Evolutionary conservation across 2,888 invertebrate species (phyloP), one percentile per base, ranked within the genome.

Genomic region (Bellardia pandia): DNA sequence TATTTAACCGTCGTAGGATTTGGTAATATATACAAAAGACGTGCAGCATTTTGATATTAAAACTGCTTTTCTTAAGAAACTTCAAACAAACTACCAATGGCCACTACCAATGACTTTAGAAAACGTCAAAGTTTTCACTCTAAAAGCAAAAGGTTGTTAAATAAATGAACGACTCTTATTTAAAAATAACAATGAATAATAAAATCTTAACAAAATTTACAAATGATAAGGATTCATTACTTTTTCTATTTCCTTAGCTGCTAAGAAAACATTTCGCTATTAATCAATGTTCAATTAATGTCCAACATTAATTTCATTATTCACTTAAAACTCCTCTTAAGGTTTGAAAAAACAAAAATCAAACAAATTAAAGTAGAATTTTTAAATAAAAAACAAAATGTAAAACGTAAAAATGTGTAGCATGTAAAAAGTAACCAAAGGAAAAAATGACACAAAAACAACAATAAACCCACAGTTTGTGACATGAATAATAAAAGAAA

Each of bases 281-380:
- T 72, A 60, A 62, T 56, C 51, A 64, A 42, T n/a, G 30, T 80
- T 30, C 16, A 72, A 53, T 69, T 42, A 80, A 53, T 42, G 71
- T 16, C 33, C 8, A 48, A 16, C 74, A 66, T 66, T 74, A 64
- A 48, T 74, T 53, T 42, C 2, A 30, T 48, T 8, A 51, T 51
- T 48, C 40, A 14, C 23, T 60, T 23, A 60, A 58, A 58, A 56
- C 16, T 6, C 2, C 23, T 56, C 14, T 56, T 13, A 74, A 69
- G 76, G 42, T 69, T 71, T 76, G 45, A 48, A 16, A 42, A 14
- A 42, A 42, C 1, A 45, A 45, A 11, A 42, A 42, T 4, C 16
- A 56, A 64, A 45, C 8, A 76, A 33, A 69, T 6, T 16, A 51
- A 42, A 62, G 14, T n/a, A 53, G 71, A 71, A 14, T 14, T 23